Evolutionary conservation across 2,888 invertebrate species (phyloP).

Genomic region (Cryptops parisi): DNA sequence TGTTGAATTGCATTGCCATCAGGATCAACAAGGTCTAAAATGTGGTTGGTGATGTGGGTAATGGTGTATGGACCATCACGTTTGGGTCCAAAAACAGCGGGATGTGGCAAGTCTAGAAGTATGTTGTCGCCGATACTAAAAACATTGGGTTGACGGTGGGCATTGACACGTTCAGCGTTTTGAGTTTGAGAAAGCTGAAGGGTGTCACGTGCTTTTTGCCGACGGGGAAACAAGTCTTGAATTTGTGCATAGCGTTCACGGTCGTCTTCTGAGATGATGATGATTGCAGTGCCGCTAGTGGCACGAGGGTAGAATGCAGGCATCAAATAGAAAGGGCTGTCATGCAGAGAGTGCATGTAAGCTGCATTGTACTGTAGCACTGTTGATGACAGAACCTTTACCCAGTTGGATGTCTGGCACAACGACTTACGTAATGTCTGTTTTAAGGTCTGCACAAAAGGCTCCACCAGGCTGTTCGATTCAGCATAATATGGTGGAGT

Average conservation of each 20-base stretch:
- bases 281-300: background rate
- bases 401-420: background rate
- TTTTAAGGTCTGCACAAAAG: background rate
- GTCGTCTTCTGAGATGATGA: background rate
- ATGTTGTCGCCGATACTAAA: no score
- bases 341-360: background rate
- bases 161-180: background rate
- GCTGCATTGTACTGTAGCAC: background rate
- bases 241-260: background rate
- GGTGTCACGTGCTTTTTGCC: background rate
- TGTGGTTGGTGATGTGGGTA: no score
- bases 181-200: background rate
- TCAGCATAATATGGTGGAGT: background rate
- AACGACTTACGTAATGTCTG: background rate
- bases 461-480: background rate
- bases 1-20: no score
- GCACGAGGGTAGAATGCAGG: background rate
- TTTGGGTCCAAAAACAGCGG: no score
- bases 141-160: no score
- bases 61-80: no score
- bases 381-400: background rate
- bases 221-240: background rate
- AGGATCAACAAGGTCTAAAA: no score
- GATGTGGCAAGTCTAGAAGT: no score
- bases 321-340: background rate